Conservation (phyloP, 2,113 vertebrate genomes). For the Corvus hawaiiensis region DNA sequence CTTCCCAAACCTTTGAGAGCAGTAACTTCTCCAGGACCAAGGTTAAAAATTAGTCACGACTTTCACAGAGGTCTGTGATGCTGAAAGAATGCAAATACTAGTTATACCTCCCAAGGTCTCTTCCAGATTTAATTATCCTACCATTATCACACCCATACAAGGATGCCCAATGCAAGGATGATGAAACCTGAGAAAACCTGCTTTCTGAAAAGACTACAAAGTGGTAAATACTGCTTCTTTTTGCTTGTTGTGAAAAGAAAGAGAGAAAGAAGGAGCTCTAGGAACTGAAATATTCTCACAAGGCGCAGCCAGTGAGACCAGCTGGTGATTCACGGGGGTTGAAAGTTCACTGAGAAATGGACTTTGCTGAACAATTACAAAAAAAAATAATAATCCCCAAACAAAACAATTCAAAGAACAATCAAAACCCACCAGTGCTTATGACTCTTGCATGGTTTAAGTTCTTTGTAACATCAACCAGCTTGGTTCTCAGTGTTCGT, state of each 20-base stretch:
- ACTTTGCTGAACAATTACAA: neutral
- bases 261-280: neutral
- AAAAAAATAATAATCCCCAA: neutral
- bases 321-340: neutral
- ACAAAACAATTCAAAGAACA: neutral
- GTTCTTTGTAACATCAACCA: neutral
- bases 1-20: neutral
- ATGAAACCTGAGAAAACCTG: neutral
- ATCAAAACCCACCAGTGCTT: neutral
- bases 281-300: neutral
- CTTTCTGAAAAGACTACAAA: neutral
- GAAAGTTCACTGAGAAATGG: neutral
- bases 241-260: neutral
- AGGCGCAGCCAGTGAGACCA: neutral
- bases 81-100: neutral
- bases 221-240: neutral
- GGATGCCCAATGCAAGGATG: neutral
- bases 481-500: neutral
- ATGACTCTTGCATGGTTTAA: neutral
- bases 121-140: neutral
- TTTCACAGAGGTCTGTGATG: neutral
- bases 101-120: neutral
- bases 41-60: neutral
- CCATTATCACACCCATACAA: neutral
- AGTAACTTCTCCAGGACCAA: neutral